Percentiles rank a stretch among this genome's conserved stretches.
Conservation (phyloP, 2,797 vertebrate species). For the Micrastur ruficollis region DNA sequence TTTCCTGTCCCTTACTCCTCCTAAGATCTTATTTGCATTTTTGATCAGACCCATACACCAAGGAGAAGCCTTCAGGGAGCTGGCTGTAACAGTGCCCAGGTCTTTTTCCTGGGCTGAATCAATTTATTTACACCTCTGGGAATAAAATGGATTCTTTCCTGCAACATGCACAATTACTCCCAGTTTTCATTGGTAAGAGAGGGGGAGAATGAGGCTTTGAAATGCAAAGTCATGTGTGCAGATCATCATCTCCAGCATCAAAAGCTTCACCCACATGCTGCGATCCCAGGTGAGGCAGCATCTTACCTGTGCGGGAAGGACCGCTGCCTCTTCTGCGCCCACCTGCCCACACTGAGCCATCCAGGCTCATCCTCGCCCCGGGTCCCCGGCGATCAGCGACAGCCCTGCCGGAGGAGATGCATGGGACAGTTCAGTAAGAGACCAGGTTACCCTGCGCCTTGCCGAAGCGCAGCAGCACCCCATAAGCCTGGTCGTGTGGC, state of each 20-base stretch:
- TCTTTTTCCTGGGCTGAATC: conserved; percentile 30
- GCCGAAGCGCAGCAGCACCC: background rate
- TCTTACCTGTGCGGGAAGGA: background rate
- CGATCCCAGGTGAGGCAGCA: background rate
- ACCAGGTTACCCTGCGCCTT: background rate
- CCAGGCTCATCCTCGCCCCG: background rate
- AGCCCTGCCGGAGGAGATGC: background rate
- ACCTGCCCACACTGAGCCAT: background rate
- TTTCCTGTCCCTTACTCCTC: background rate
- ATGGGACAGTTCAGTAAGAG: background rate
- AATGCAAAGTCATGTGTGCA: conserved; percentile 26
- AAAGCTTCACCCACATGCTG: background rate
- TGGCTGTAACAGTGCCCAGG: background rate
- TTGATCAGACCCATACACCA: background rate
- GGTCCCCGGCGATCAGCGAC: background rate
- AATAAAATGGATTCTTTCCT: conserved; percentile 21
- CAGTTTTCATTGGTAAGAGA: background rate
- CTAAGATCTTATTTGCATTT: conserved; percentile 43
- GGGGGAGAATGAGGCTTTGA: background rate
- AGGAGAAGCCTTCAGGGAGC: background rate
- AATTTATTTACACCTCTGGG: conserved; percentile 37
- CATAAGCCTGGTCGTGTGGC: accelerated
- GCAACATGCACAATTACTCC: background rate
- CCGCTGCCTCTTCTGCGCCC: background rate
- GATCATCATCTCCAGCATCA: background rate